phyloP scores from a whole-genome alignment of 2,888 invertebrate species.

The Spilosoma lubricipeda region DNA sequence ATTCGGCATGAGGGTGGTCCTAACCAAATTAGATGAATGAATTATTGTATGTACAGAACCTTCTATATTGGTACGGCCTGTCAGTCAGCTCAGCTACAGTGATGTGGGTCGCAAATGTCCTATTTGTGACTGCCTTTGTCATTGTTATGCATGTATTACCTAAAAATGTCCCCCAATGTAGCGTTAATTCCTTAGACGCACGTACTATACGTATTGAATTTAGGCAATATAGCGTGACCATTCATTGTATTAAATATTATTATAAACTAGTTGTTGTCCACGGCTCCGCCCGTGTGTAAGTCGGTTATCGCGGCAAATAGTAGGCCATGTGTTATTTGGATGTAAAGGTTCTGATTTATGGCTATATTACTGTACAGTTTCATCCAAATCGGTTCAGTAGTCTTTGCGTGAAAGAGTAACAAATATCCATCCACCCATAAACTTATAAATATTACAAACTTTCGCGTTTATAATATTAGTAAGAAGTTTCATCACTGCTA shows the following conservation, averaged over 20 bases:
- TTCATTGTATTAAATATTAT: neutral
- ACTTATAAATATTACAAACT: too few relatives aligned
- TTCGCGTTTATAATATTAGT: too few relatives aligned
- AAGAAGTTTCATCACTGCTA: too few relatives aligned
- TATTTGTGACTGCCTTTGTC: constrained; percentile 27
- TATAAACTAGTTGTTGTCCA: too few relatives aligned
- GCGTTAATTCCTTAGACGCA: neutral
- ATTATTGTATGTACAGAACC: constrained; percentile 33
- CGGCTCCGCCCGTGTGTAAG: too few relatives aligned
- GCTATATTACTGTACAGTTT: too few relatives aligned
- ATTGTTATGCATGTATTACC: constrained; percentile 10
- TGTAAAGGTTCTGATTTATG: too few relatives aligned
- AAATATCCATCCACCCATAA: too few relatives aligned
- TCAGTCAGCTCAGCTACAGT: constrained; percentile 43
- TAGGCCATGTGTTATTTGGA: too few relatives aligned
- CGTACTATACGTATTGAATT: neutral
- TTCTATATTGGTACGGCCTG: constrained; percentile 42
- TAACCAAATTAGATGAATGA: constrained; percentile 47
- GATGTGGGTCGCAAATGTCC: constrained; percentile 48
- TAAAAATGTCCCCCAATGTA: neutral
- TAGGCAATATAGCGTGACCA: neutral
- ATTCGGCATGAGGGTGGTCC: constrained; percentile 24
- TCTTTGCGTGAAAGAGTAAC: too few relatives aligned
- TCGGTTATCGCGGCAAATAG: too few relatives aligned
- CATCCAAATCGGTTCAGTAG: too few relatives aligned